Evolutionary conservation across 2,113 vertebrate genomes (phyloP).

Genomic region (Rhineura floridana): DNA sequence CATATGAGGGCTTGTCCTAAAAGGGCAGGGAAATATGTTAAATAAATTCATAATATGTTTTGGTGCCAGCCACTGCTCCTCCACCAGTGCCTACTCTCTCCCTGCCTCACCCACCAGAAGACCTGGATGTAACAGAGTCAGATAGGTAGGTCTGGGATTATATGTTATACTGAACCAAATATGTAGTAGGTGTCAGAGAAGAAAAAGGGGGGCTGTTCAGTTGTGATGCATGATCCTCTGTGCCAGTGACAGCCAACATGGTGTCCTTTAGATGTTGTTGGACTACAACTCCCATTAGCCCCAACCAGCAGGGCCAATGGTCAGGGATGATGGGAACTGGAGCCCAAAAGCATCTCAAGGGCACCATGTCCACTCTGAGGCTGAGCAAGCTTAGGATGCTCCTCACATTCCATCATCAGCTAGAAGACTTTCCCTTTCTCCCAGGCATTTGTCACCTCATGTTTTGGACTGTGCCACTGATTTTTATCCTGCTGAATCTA

Average conservation of each 20-base stretch:
- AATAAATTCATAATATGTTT: not conserved
- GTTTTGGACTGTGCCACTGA: not conserved
- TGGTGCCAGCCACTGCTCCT: not conserved
- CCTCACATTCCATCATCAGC: not conserved
- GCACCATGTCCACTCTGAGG: too few species aligned
- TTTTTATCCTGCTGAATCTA: not conserved
- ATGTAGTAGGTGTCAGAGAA: not conserved
- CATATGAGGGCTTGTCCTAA: not conserved
- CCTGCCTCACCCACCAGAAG: not conserved
- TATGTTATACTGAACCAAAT: not conserved
- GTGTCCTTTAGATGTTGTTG: too few species aligned
- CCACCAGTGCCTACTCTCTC: not conserved
- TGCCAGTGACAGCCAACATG: too few species aligned
- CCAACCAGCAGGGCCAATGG: too few species aligned
- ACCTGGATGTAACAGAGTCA: not conserved
- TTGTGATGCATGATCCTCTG: not conserved
- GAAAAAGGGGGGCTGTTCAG: not conserved
- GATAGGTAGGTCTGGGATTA: too few species aligned
- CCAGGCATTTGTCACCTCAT: not conserved
- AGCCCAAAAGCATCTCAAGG: too few species aligned
- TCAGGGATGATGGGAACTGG: too few species aligned
- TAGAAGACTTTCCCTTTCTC: not conserved
- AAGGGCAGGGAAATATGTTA: not conserved
- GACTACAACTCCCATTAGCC: too few species aligned
- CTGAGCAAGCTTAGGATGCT: too few species aligned